A percentile compares a stretch with the other conserved stretches of the same genome.
Conservation (phyloP, 2,113 vertebrate genomes). For the Albula glossodonta region DNA sequence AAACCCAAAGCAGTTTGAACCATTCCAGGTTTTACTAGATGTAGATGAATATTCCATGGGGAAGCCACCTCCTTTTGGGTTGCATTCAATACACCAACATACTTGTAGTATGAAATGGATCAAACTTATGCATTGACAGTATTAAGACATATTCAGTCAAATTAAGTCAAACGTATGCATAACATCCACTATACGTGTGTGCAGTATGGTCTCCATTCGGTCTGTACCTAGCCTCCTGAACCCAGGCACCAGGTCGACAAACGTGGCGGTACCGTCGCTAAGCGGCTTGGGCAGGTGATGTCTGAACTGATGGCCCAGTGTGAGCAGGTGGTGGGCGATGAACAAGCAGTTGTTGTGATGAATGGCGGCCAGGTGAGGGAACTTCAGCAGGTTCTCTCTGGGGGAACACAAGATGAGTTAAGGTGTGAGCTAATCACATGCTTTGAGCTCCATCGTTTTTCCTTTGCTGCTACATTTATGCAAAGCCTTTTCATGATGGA, state of each 20-base stretch:
- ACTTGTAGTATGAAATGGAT: not conserved
- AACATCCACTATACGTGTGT: not conserved
- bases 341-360: conserved; percentile 99
- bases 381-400: conserved; percentile 92
- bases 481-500: not conserved
- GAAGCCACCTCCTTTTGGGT: not conserved
- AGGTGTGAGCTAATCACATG: not conserved
- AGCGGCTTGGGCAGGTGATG: conserved; percentile 71
- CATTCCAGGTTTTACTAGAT: not conserved
- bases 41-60: not conserved
- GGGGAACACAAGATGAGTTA: not conserved
- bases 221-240: conserved; percentile 87
- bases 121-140: too few species aligned
- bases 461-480: not conserved
- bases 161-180: not conserved
- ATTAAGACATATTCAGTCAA: not conserved
- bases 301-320: conserved; percentile 89
- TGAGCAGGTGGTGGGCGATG: conserved; percentile 91
- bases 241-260: conserved; percentile 90
- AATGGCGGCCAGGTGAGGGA: conserved; percentile 93
- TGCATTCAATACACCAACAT: not conserved
- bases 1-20: not conserved
- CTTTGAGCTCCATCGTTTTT: not conserved
- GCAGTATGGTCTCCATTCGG: too few species aligned
- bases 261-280: conserved; percentile 77